These are phyloP conservation scores for Sebastes kiyomatsui DNA, from an alignment of 2,797 vertebrate species.

Conservation along the genomic window DNA sequence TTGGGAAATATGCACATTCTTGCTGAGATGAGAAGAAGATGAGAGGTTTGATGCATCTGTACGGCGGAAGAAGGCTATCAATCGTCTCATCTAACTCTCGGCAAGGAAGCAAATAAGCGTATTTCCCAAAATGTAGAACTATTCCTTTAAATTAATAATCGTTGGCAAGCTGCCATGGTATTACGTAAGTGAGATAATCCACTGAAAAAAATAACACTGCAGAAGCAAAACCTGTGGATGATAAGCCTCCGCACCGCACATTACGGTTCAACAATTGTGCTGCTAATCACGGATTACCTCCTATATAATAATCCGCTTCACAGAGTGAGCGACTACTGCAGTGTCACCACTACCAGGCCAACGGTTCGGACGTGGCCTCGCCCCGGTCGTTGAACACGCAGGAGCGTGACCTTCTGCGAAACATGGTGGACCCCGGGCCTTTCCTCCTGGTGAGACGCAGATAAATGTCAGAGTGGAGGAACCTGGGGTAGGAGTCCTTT, in stretches of 20 bases:
- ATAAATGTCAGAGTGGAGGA: slow-evolving; percentile 90
- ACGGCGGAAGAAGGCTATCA: neutral
- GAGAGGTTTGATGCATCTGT: neutral
- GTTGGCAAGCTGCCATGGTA: neutral
- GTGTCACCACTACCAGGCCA: slow-evolving; percentile 75
- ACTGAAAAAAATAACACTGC: slow-evolving; percentile 18
- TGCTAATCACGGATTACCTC: slow-evolving; percentile 16
- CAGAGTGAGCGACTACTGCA: neutral
- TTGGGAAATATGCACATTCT: neutral
- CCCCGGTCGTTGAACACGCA: slow-evolving; percentile 90
- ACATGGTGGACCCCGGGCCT: slow-evolving; percentile 75
- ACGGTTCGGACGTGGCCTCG: slow-evolving; percentile 78
- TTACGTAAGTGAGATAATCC: neutral
- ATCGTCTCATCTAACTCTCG: neutral
- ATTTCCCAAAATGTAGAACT: slow-evolving; percentile 7
- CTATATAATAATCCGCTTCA: neutral
- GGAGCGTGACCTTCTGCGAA: slow-evolving; percentile 90
- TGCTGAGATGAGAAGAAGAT: neutral
- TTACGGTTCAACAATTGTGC: slow-evolving; percentile 4
- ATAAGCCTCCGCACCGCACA: slow-evolving; percentile 3
- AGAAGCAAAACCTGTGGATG: slow-evolving; percentile 34
- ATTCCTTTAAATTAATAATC: neutral
- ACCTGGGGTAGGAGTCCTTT: slow-evolving; percentile 94
- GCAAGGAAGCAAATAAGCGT: neutral
- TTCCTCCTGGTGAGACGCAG: slow-evolving; percentile 81